phyloP scores from a whole-genome alignment of 2,797 vertebrate genomes.

The Podarcis lilfordi region DNA sequence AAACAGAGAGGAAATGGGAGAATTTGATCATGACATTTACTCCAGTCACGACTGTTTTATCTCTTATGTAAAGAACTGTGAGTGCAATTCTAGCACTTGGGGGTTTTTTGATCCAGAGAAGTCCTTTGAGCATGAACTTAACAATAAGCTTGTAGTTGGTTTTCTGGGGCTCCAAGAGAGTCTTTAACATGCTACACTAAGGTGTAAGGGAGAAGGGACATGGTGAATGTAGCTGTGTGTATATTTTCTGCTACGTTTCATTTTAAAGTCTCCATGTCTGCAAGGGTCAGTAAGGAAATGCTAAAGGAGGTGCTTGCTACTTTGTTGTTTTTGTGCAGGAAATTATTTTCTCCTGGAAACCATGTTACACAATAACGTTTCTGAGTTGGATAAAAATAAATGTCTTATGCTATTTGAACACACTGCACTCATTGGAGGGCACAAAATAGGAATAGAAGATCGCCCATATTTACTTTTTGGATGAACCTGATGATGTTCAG shows the following conservation, averaged over 20 bases:
- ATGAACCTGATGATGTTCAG: background rate
- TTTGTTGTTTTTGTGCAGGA: background rate
- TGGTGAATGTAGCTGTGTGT: too few relatives aligned
- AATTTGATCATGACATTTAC: slow-evolving; percentile 18
- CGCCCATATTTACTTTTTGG: background rate
- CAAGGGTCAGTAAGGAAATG: background rate
- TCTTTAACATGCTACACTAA: too few relatives aligned
- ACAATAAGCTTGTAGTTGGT: too few relatives aligned
- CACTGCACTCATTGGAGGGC: background rate
- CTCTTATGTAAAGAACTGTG: background rate
- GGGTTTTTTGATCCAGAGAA: background rate
- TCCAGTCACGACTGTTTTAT: background rate
- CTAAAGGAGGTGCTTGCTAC: background rate
- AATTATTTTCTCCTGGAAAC: background rate
- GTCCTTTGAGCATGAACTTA: background rate
- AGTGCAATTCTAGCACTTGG: background rate
- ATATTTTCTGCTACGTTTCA: too few relatives aligned
- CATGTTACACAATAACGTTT: background rate
- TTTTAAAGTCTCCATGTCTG: too few relatives aligned
- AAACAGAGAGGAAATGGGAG: background rate
- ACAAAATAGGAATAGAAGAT: background rate
- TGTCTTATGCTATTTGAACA: background rate
- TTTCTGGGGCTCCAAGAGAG: too few relatives aligned
- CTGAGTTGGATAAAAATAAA: background rate
- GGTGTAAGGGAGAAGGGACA: too few relatives aligned